A percentile compares a stretch with the other conserved stretches of the same genome.
Conservation (phyloP, 1,140 invertebrate species). For the Vanessa atalanta region DNA sequence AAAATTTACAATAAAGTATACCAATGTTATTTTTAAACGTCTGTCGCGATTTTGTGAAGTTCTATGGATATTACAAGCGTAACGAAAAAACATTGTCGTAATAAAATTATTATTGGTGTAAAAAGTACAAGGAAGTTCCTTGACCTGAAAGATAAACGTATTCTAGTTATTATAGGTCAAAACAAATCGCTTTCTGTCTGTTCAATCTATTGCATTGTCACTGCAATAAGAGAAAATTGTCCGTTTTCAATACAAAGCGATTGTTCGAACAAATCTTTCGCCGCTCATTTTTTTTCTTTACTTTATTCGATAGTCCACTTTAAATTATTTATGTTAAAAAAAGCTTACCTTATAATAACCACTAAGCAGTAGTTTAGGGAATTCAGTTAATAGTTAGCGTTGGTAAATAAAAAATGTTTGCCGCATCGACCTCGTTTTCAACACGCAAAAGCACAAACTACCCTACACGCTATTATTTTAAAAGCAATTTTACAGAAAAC, state of each 20-base stretch:
- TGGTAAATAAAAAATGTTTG: constrained; percentile 43
- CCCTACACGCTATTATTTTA: constrained; percentile 37
- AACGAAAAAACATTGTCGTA: no score
- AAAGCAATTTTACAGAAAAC: constrained; percentile 32
- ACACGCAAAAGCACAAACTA: constrained; percentile 49
- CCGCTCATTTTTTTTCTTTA: not conserved
- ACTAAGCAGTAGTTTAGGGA: constrained; percentile 29
- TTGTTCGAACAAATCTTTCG: not conserved
- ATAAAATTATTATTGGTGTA: no score
- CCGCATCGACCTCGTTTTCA: constrained; percentile 47
- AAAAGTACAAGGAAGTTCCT: no score
- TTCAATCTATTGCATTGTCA: not conserved
- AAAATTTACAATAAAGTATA: no score
- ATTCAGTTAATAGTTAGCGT: constrained; percentile 29
- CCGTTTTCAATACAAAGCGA: not conserved
- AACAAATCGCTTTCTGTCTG: not conserved
- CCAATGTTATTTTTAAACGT: no score
- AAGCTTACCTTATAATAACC: constrained; percentile 6
- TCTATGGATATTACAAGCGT: no score
- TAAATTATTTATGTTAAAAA: not conserved
- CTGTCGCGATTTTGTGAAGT: no score
- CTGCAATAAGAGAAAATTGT: constrained; percentile 11
- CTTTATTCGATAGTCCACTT: not conserved
- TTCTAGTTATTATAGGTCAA: constrained; percentile 6
- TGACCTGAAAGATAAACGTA: not conserved